Percentiles rank a stretch among this genome's conserved stretches.
Conservation (phyloP, 2,797 vertebrate genomes). For the Crypturellus tataupa region DNA sequence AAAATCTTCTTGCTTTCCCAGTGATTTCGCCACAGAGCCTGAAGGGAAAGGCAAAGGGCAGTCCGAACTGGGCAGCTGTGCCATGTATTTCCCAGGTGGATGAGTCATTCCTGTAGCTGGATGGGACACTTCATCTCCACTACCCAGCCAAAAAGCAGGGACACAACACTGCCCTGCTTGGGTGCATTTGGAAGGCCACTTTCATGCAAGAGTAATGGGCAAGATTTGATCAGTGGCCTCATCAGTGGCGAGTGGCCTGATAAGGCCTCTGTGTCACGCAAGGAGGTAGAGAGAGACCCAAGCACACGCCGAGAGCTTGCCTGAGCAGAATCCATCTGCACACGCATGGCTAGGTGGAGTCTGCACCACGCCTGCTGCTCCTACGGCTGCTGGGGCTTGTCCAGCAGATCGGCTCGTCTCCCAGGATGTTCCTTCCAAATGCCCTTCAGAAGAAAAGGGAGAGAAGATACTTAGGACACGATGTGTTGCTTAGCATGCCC, state of each 20-base stretch:
- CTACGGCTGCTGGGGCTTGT: not conserved
- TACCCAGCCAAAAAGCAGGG: not conserved
- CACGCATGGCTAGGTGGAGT: rapidly evolving
- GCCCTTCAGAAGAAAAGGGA: not conserved
- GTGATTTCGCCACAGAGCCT: not conserved
- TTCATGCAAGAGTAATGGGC: not conserved
- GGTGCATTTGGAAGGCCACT: not conserved
- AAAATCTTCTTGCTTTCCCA: not conserved
- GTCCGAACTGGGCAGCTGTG: rapidly evolving
- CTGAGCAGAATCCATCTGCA: not conserved
- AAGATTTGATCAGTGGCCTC: not conserved
- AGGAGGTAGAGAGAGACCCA: not conserved
- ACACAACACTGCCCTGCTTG: not conserved
- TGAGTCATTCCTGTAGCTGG: not conserved
- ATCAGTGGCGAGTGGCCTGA: not conserved
- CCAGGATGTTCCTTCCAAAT: not conserved
- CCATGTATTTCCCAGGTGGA: not conserved
- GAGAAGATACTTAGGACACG: not conserved
- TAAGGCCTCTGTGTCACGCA: not conserved
- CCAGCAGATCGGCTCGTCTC: not conserved
- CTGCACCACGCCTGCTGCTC: not conserved
- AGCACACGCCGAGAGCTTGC: rapidly evolving
- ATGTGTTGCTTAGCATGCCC: not conserved
- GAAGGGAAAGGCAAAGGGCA: not conserved
- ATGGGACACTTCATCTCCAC: not conserved